phyloP scores from a whole-genome alignment of 1,140 invertebrate genomes.

The Mizuhopecten yessoensis region DNA sequence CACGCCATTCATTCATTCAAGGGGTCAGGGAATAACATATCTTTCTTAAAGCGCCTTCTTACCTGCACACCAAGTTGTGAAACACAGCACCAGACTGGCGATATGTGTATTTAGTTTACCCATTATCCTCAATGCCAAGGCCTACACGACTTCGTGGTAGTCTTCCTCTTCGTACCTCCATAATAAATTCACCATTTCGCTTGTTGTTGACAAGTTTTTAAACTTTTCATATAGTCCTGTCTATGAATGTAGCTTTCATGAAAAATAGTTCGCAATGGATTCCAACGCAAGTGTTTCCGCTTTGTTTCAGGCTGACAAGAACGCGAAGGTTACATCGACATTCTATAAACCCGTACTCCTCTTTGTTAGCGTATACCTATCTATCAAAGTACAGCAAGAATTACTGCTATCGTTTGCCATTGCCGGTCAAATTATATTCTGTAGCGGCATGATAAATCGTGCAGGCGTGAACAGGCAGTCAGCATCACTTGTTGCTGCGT shows the following conservation, averaged over 20 bases:
- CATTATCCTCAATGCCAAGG: not conserved
- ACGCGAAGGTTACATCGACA: not conserved
- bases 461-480: not conserved
- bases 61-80: not conserved
- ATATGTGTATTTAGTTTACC: not conserved
- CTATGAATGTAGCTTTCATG: not conserved
- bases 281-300: conserved; percentile 19
- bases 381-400: not conserved
- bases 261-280: conserved; percentile 19
- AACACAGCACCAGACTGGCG: not conserved
- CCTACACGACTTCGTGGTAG: not conserved
- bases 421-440: conserved; percentile 20
- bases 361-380: not conserved
- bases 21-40: too few relatives aligned
- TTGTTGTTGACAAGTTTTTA: not conserved
- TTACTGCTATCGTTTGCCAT: not conserved
- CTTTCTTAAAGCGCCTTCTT: too few relatives aligned
- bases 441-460: conserved; percentile 15
- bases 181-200: not conserved
- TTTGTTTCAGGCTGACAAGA: not conserved
- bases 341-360: not conserved
- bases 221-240: not conserved
- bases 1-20: too few relatives aligned
- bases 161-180: not conserved
- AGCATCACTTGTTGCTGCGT: conserved; percentile 36